Conservation (phyloP, 2,113 vertebrate genomes). For the Anguilla rostrata region DNA sequence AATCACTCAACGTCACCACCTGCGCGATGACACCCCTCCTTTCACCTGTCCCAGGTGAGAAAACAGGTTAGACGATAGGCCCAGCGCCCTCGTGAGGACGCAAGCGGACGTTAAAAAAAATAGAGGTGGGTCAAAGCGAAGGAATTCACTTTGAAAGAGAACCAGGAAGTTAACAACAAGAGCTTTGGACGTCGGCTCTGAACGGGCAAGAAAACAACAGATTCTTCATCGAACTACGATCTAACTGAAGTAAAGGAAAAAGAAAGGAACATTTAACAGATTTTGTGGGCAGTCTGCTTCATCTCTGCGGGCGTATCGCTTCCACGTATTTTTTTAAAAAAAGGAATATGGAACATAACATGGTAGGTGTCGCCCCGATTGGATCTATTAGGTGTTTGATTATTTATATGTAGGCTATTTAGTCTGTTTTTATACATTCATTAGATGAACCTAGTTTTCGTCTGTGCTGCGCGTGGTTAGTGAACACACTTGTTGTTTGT, state of each 20-base stretch:
- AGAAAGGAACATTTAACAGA: neutral
- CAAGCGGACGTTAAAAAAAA: neutral
- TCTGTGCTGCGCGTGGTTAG: neutral
- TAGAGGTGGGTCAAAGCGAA: constrained; percentile 17
- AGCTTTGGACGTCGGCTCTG: constrained; percentile 26
- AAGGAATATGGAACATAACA: constrained; percentile 13
- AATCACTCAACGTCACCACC: neutral
- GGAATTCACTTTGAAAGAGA: constrained; percentile 49
- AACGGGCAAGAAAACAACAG: neutral
- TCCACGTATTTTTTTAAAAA: neutral
- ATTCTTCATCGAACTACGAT: neutral
- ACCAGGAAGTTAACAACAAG: constrained; percentile 63
- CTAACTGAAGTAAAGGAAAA: neutral
- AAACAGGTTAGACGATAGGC: neutral
- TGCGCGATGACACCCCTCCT: neutral
- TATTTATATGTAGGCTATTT: neutral
- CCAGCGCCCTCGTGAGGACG: constrained; percentile 25
- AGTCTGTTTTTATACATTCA: neutral
- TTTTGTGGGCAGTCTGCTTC: neutral
- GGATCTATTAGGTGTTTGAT: neutral
- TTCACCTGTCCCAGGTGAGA: constrained; percentile 28
- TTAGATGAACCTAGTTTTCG: neutral
- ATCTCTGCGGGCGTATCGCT: neutral
- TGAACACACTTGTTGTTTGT: neutral
- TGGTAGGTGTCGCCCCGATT: constrained; percentile 13